These are phyloP conservation scores for Bombus terrestris DNA, from an alignment of 1,140 invertebrate species.

Conservation along the genomic window DNA sequence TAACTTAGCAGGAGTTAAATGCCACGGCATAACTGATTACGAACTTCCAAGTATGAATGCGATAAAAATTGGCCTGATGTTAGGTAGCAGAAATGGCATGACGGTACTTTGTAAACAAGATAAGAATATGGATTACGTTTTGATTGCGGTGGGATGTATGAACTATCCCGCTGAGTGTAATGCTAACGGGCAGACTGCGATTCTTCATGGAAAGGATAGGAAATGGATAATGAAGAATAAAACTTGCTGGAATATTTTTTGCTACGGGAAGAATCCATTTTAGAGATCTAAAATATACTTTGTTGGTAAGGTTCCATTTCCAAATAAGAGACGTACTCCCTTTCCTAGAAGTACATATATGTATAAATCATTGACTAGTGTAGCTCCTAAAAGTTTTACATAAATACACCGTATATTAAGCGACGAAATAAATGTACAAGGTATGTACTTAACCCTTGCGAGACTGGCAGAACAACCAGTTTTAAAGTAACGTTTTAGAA, in stretches of 20 bases:
- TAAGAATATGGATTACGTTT: neutral
- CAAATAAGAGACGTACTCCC: neutral
- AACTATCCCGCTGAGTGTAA: neutral
- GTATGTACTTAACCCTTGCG: too few species aligned
- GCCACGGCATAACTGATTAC: neutral
- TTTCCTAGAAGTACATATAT: neutral
- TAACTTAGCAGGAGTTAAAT: constrained; percentile 34
- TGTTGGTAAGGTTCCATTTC: too few species aligned
- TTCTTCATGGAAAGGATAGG: neutral
- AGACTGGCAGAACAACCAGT: too few species aligned
- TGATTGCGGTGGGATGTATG: neutral
- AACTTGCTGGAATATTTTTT: neutral
- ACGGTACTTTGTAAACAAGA: neutral
- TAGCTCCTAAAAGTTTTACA: too few species aligned
- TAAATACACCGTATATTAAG: too few species aligned
- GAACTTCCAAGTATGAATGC: neutral
- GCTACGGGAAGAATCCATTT: neutral
- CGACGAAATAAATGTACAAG: too few species aligned
- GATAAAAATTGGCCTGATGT: neutral
- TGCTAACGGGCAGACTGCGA: neutral
- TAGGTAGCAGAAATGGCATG: neutral
- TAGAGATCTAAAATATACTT: neutral
- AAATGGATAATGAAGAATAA: neutral
- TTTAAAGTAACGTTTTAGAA: too few species aligned
- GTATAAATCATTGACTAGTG: too few species aligned